These are phyloP conservation scores for Arctocebus calabarensis DNA, from an alignment of 2,797 vertebrate species.

Conservation along the genomic window DNA sequence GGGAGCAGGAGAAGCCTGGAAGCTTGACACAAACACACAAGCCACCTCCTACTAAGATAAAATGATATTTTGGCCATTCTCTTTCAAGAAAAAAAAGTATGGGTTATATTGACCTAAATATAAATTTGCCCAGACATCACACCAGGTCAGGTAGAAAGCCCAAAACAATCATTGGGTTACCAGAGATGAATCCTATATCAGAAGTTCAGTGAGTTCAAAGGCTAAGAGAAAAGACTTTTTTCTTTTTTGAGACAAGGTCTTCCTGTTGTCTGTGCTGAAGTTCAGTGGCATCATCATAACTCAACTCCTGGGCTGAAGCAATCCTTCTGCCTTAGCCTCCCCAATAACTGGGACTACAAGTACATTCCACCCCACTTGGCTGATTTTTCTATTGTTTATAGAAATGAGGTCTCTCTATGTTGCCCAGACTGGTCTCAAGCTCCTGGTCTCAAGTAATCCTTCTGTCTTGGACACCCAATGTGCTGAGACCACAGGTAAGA, in stretches of 20 bases:
- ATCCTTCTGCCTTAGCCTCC: neutral
- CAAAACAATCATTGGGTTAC: conserved; percentile 58
- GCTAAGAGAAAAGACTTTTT: neutral
- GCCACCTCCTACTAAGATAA: conserved; percentile 73
- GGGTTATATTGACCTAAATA: conserved; percentile 78
- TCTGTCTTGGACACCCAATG: neutral
- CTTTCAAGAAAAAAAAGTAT: conserved; percentile 61
- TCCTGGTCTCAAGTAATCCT: neutral
- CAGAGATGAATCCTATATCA: conserved; percentile 28
- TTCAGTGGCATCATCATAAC: neutral
- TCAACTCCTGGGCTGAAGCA: neutral
- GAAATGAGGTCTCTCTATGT: neutral
- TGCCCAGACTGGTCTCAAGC: neutral
- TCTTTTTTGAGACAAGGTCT: neutral
- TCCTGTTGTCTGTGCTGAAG: neutral
- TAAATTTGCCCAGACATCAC: conserved; percentile 66
- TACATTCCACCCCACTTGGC: neutral
- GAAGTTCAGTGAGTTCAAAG: conserved; percentile 57
- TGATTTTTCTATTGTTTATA: neutral
- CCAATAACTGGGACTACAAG: neutral
- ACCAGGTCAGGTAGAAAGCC: conserved; percentile 71
- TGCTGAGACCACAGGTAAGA: neutral
- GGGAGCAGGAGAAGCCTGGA: conserved; percentile 28
- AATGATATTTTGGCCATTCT: conserved; percentile 70
- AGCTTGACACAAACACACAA: conserved; percentile 50